Conservation (phyloP, 2,113 vertebrate species). For the Ginglymostoma cirratum region DNA sequence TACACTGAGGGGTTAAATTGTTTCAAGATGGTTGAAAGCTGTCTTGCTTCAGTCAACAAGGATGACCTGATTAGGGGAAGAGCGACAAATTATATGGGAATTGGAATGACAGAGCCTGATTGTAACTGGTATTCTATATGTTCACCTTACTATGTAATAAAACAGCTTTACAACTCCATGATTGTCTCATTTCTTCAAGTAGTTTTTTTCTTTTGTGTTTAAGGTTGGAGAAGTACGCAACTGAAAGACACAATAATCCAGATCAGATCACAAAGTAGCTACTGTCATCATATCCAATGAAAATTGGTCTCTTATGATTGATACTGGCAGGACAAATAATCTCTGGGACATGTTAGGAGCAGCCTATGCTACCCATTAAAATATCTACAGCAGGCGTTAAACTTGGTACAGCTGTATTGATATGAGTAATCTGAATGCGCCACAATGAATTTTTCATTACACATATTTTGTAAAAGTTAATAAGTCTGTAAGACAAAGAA, state of each 20-base stretch:
- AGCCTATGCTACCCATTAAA: not conserved
- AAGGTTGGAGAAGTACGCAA: not conserved
- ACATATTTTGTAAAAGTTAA: not conserved
- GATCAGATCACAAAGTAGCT: not conserved
- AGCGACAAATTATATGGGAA: not conserved
- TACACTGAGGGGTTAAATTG: not conserved
- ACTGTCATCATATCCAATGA: not conserved
- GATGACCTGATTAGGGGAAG: not conserved
- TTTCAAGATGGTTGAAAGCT: not conserved
- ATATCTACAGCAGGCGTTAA: not conserved
- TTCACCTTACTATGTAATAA: not conserved
- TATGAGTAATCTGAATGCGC: not conserved
- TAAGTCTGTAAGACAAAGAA: too few species aligned
- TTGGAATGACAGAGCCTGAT: not conserved
- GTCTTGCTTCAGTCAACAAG: not conserved
- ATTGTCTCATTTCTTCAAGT: not conserved
- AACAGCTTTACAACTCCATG: not conserved
- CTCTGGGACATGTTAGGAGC: not conserved
- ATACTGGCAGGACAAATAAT: not conserved
- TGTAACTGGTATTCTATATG: not conserved
- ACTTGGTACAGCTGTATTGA: not conserved
- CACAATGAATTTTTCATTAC: not conserved
- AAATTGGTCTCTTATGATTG: not conserved
- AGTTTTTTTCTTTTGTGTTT: not conserved
- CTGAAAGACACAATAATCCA: not conserved